Conservation (phyloP, 2,797 vertebrate genomes). For the Florisuga fusca region DNA sequence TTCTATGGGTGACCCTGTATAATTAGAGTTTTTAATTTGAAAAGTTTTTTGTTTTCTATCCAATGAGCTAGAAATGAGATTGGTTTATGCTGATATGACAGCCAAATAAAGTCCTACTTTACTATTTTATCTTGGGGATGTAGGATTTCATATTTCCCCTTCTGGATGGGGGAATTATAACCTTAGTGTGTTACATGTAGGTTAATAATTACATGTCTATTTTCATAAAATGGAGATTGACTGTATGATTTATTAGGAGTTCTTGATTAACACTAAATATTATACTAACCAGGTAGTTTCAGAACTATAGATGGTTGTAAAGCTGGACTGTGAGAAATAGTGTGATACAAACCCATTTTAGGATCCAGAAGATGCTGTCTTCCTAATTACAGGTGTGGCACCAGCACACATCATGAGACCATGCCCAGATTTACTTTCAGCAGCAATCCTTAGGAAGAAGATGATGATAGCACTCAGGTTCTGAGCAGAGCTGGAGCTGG, state of each 20-base stretch:
- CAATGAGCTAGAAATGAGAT: neutral
- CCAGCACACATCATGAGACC: neutral
- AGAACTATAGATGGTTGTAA: neutral
- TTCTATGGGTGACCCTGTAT: neutral
- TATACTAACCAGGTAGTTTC: neutral
- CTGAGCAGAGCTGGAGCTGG: neutral
- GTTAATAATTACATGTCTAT: neutral
- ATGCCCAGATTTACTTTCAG: neutral
- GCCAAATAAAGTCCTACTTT: neutral
- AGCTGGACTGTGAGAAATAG: neutral
- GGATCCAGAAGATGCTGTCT: neutral
- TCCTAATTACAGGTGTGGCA: neutral
- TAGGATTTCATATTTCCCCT: neutral
- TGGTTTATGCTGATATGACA: neutral
- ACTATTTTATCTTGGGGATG: neutral
- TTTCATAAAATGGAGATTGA: neutral
- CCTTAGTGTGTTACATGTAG: neutral
- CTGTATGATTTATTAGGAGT: neutral
- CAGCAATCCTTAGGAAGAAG: neutral
- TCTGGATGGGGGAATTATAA: neutral
- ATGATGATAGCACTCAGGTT: neutral
- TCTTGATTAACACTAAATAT: neutral
- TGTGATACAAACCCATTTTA: neutral
- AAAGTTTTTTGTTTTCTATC: neutral
- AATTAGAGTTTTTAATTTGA: neutral